Evolutionary conservation across 1,140 invertebrate species (phyloP), one percentile per base, ranked within the genome.

Genomic region (Uloborus diversus): DNA sequence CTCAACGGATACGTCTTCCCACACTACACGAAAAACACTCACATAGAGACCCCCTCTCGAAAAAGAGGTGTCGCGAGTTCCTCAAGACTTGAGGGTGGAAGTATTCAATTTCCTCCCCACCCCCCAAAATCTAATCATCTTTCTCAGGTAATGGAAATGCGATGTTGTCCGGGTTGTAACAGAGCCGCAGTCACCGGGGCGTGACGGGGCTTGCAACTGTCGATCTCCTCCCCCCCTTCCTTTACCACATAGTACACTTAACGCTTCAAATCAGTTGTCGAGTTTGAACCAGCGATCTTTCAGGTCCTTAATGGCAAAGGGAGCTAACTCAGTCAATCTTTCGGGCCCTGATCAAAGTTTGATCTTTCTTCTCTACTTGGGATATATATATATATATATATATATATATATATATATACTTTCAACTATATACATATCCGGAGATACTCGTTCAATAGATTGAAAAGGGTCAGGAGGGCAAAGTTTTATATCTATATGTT

Each of bases 141-240:
- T 53, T 53, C 49, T 20, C 49, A 53, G 49, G 49, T 53, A 53
- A 53, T 53, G 49, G 49, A 53, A 53, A 53, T 53, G n/a, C 49
- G 49, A 53, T 53, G 49, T 53, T 53, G 49, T 20, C 49, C 4
- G 49, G 49, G 23, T 17, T n/a, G 49, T 53, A 17, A 14, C 49
- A 53, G 49, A n/a, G 49, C 49, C 49, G 49, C 49, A 53, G 49
- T 4, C 49, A 53, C 49, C 49, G 49, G 49, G 49, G 13, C 20
- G 49, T 53, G 49, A 53, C 37, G n/a, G 37, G 9, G 17, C 49
- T 7, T 53, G 23, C 9, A 14, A 9, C 49, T 7, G 11, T n/a
- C 49, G 49, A 20, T 17, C 17, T 7, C 20, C 49, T 20, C 17
- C 49, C 49, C 37, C 37, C 9, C 20, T 20, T 20, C 17, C 49